Evolutionary conservation across 1,140 invertebrate species (phyloP).

Genomic region (Drosophila repletoides): DNA sequence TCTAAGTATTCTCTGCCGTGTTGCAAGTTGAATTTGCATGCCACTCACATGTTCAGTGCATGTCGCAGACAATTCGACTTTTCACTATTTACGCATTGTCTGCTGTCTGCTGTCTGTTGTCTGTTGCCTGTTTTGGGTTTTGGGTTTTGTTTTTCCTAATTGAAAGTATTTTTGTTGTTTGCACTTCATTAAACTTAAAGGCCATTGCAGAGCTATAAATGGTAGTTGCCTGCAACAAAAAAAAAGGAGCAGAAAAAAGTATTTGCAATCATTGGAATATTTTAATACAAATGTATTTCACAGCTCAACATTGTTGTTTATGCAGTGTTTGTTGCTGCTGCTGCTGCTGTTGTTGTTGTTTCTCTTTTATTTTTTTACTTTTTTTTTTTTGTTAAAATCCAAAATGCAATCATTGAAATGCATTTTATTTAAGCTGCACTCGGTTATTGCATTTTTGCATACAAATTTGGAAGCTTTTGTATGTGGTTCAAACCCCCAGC

Average conservation of each 20-base stretch:
- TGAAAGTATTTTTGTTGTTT: constrained; percentile 74
- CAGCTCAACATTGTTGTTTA: constrained; percentile 1
- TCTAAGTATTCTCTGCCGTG: constrained; percentile 12
- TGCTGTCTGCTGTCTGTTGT: constrained; percentile 1
- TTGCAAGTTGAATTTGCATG: constrained; percentile 66
- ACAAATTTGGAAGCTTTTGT: constrained; percentile 66
- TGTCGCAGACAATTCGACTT: constrained; percentile 47
- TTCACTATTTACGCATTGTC: constrained; percentile 47
- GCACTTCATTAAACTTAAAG: constrained; percentile 74
- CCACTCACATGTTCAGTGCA: constrained; percentile 62
- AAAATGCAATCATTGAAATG: constrained; percentile 79
- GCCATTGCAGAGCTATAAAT: constrained; percentile 23
- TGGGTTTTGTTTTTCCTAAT: constrained; percentile 52
- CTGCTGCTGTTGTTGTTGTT: constrained; percentile 30
- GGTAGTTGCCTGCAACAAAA: constrained; percentile 9
- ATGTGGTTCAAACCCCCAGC: constrained; percentile 33
- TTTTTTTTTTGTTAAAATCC: too few species aligned
- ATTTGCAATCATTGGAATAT: too few species aligned
- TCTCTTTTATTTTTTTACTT: too few species aligned
- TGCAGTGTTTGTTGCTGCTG: constrained; percentile 9
- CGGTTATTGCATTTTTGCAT: constrained; percentile 77
- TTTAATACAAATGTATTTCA: constrained; percentile 48
- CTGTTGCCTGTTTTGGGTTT: constrained; percentile 12
- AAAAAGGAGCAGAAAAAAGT: constrained; percentile 23
- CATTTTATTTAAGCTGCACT: constrained; percentile 76